These are phyloP conservation scores for Drosophila mayri DNA, from an alignment of 1,140 invertebrate genomes.

Conservation along the genomic window DNA sequence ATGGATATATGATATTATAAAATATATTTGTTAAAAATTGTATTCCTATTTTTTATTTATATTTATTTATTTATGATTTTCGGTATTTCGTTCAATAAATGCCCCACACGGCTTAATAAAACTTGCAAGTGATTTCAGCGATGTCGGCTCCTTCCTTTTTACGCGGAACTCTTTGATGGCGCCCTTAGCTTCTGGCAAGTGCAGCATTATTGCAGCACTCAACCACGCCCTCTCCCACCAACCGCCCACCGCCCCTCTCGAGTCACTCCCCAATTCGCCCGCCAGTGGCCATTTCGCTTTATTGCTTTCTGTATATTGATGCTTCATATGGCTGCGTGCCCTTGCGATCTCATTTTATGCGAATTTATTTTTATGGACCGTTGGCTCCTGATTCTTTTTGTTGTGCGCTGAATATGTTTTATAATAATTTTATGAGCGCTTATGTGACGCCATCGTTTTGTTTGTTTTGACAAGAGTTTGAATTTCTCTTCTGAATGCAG, in stretches of 20 bases:
- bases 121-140: conserved; percentile 25
- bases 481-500: conserved; percentile 11
- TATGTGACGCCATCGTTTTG: conserved; percentile 24
- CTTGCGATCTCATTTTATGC: conserved; percentile 47
- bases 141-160: conserved; percentile 9
- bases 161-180: conserved; percentile 36
- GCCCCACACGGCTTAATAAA: background rate
- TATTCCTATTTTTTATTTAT: background rate
- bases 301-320: conserved; percentile 61
- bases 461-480: conserved; percentile 19
- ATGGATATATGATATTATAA: background rate
- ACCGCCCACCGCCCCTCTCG: background rate
- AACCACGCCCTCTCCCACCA: background rate
- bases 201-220: conserved; percentile 56
- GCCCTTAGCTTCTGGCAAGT: conserved; percentile 31
- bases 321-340: conserved; percentile 45
- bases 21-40: background rate
- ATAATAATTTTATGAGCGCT: conserved; percentile 45
- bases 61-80: background rate
- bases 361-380: conserved; percentile 53
- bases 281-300: conserved; percentile 47
- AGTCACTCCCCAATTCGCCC: background rate
- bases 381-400: conserved; percentile 42
- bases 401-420: conserved; percentile 43
- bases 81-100: conserved; percentile 1